Conservation (phyloP, 2,113 vertebrate genomes). For the Ophthalmotilapia sp. region DNA sequence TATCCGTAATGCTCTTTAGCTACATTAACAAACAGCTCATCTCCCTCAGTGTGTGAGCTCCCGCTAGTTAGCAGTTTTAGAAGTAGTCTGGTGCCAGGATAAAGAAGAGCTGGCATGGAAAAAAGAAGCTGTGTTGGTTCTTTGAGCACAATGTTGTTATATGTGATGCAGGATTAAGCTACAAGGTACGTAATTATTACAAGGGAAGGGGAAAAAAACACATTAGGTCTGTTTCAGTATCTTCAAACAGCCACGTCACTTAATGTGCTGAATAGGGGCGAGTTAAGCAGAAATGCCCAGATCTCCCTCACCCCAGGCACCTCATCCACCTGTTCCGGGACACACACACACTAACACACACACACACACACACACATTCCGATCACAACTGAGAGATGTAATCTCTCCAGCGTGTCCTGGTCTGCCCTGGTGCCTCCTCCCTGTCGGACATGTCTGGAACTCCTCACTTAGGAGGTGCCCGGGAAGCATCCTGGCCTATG, state of each 20-base stretch:
- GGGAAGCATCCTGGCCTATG: not conserved
- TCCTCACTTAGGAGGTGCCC: not conserved
- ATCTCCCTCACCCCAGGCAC: not conserved
- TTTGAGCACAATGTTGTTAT: not conserved
- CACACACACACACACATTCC: no score
- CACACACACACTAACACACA: no score
- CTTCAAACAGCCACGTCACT: not conserved
- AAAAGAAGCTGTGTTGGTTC: not conserved
- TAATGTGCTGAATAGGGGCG: not conserved
- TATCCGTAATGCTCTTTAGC: not conserved
- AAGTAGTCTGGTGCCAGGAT: not conserved
- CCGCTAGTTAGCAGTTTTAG: not conserved
- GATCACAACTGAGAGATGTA: not conserved
- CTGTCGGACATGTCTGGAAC: not conserved
- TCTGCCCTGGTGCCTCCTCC: not conserved
- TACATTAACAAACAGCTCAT: not conserved
- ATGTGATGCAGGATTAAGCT: not conserved
- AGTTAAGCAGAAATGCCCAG: not conserved
- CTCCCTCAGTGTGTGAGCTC: not conserved
- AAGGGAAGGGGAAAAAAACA: not conserved
- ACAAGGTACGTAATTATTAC: not conserved
- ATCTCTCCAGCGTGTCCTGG: not conserved
- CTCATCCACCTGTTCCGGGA: not conserved
- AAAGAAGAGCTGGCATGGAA: not conserved
- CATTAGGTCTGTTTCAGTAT: not conserved